Evolutionary conservation across 1,140 invertebrate genomes (phyloP).

Genomic region (Brachionus rubens): DNA sequence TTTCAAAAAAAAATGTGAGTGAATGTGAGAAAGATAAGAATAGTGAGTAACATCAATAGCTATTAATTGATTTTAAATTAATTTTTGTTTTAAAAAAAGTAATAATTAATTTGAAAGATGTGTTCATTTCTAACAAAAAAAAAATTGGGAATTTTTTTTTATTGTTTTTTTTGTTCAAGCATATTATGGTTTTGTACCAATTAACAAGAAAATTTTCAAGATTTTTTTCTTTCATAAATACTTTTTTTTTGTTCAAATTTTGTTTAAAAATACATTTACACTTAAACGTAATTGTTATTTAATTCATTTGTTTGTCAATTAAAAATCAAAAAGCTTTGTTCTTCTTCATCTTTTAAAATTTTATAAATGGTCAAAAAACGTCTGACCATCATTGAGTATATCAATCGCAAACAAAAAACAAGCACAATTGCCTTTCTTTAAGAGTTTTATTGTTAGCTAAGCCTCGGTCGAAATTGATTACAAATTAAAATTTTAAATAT

Average conservation of each 20-base stretch:
- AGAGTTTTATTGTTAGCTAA: no score
- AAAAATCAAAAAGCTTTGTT: not conserved
- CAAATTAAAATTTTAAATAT: no score
- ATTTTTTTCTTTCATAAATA: slow-evolving; percentile 15
- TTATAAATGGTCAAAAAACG: no score
- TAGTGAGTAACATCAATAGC: not conserved
- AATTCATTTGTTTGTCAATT: slow-evolving; percentile 10
- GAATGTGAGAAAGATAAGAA: not conserved
- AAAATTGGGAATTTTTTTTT: not conserved
- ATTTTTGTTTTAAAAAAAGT: slow-evolving; percentile 20
- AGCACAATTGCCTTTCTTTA: no score
- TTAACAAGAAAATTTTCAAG: slow-evolving; percentile 1
- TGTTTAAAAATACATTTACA: not conserved
- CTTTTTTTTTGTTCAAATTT: not conserved
- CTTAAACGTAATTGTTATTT: slow-evolving; percentile 24
- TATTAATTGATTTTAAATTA: slow-evolving; percentile 38
- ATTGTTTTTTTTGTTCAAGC: no score
- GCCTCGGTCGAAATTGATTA: no score
- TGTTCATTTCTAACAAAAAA: not conserved
- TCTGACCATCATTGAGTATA: no score
- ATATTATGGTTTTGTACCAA: slow-evolving; percentile 7
- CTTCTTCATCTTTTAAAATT: no score
- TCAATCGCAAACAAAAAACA: no score
- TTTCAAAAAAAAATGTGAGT: slow-evolving; percentile 3
- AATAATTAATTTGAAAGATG: slow-evolving; percentile 18